phyloP scores from a whole-genome alignment of 2,113 vertebrate genomes.

The Pseudolaguvia tuberculata region DNA sequence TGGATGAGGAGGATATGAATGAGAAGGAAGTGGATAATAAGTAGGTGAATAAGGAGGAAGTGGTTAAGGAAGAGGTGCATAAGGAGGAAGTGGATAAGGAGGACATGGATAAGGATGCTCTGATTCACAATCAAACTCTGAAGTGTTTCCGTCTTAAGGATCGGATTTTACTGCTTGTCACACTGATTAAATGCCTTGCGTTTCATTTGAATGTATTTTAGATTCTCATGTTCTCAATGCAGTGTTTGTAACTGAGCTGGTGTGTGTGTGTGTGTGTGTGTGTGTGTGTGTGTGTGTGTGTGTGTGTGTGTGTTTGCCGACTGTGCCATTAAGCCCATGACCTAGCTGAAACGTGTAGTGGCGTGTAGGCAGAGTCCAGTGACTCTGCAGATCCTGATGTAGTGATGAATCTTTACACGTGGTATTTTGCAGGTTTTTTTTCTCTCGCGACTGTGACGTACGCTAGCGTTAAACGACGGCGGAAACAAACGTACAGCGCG shows the following conservation, averaged over 20 bases:
- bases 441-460: too few species aligned
- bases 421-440: constrained; percentile 21
- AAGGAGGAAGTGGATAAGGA: not conserved
- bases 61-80: not conserved
- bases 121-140: too few species aligned
- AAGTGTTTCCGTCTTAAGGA: too few species aligned
- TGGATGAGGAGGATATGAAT: not conserved
- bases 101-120: too few species aligned
- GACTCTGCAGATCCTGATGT: not conserved
- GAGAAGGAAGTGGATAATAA: too few species aligned
- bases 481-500: not conserved
- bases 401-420: constrained; percentile 17
- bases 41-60: not conserved
- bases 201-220: constrained; percentile 37
- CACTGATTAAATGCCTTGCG: not conserved
- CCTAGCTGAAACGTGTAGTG: not conserved
- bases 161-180: not conserved
- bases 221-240: constrained; percentile 30
- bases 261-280: constrained; percentile 23
- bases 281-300: constrained; percentile 6
- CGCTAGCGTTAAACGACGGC: too few species aligned
- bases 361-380: not conserved
- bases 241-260: constrained; percentile 30
- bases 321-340: constrained; percentile 16
- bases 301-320: not conserved